phyloP scores from a whole-genome alignment of 2,113 vertebrate species.

The Tinamus guttatus region DNA sequence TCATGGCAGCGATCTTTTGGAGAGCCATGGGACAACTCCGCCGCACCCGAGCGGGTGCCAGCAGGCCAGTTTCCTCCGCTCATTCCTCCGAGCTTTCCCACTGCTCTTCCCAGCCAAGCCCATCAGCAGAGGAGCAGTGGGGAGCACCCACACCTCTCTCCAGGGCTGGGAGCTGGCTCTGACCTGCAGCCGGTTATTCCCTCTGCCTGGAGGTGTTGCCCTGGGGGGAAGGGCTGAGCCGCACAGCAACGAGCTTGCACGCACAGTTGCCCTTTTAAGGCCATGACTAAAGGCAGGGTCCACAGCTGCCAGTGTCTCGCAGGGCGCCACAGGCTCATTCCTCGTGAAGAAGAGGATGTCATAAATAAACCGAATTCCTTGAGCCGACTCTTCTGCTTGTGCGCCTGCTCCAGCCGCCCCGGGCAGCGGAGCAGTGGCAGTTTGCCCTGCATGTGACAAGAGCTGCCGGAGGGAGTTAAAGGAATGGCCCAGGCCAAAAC shows the following conservation, averaged over 20 bases:
- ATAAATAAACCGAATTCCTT: neutral
- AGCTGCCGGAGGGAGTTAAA: neutral
- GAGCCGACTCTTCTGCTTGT: accelerated
- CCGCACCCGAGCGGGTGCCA: neutral
- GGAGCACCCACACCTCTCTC: neutral
- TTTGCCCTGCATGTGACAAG: neutral
- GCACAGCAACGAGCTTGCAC: accelerated
- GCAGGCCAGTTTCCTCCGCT: neutral
- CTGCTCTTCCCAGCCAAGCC: neutral
- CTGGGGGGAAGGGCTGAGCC: accelerated
- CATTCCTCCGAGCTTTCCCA: neutral
- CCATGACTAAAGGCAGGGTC: neutral
- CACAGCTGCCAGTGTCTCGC: accelerated
- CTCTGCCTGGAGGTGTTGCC: neutral
- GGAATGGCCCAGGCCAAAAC: neutral
- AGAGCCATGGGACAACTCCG: neutral
- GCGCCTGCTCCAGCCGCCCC: accelerated
- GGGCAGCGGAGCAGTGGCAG: neutral
- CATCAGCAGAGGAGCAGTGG: neutral
- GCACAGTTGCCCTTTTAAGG: slow-evolving; percentile 10
- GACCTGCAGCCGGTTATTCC: neutral
- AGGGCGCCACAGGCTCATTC: neutral
- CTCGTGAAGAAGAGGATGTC: neutral
- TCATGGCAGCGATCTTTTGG: neutral
- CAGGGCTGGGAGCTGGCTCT: accelerated